Base-by-base conservation (phyloP, 2,888 invertebrate genomes). In the Erebia epiphron region DNA sequence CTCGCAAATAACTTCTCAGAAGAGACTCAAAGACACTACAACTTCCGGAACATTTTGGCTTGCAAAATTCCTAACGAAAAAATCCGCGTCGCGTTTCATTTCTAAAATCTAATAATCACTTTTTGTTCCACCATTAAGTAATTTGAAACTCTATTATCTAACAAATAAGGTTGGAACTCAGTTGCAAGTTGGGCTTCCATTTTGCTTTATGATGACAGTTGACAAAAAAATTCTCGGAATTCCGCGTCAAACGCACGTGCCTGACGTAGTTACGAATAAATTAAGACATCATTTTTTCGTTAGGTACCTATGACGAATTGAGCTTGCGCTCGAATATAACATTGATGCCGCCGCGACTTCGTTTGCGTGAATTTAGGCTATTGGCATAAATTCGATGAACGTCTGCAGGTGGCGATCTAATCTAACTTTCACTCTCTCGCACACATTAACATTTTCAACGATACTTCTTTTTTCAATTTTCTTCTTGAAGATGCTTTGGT, bases 161-260 rank as follows among this genome's bases (percentile, higher is more conserved):
- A 7, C 1, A 5, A 0, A 1, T 18, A 61, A 11, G 43, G 18
- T 43, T 43, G 16, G 16, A 11, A 46, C 3, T 58, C 57, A n/a
- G 26, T 13, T 61, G n/a, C 2, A 3, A 10, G n/a, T n/a, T 58
- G 9, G 11, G 61, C 16, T 61, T 61, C 57, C 1, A 46, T 18
- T 18, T 18, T 61, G 16, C 41, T 61, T 43, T 18, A 18, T 10
- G 61, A 61, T 61, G 61, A 61, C 18, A 10, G 61, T 61, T 61
- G 61, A 61, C 43, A 43, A 43, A 43, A 41, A 13, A 11, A 7
- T 61, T 61, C 61, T 61, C 61, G 43, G 61, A 61, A 61, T 43
- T 18, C 14, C n/a, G 57, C 61, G 61, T 43, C 43, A 18, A 3
- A 43, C 61, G 61, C 61, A 61, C 61, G 61, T 61, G 61, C 43